phyloP scores from a whole-genome alignment of 1,140 invertebrate genomes.

The Rhyacophila brunnea region DNA sequence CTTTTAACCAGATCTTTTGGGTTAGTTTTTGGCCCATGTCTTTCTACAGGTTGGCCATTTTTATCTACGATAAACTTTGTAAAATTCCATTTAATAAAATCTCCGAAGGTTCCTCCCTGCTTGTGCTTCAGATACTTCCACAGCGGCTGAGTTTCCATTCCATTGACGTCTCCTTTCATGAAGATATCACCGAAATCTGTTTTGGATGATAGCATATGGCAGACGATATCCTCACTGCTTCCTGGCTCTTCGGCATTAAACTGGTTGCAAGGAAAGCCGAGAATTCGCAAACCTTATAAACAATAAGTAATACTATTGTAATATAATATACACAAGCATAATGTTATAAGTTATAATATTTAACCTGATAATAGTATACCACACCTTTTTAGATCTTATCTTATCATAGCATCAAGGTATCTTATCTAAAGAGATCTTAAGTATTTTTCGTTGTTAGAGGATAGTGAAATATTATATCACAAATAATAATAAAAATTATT shows the following conservation, averaged over 20 bases:
- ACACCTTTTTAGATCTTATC: no score
- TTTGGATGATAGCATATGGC: conserved; percentile 68
- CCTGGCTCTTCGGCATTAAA: conserved; percentile 84
- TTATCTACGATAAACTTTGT: conserved; percentile 92
- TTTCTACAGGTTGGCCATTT: conserved; percentile 78
- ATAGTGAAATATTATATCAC: no score
- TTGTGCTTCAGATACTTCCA: conserved; percentile 82
- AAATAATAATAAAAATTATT: no score
- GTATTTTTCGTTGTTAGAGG: no score
- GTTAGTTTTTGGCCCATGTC: conserved; percentile 75
- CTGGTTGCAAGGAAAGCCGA: conserved; percentile 93
- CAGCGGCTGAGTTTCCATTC: conserved; percentile 79
- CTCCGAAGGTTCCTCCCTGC: conserved; percentile 69
- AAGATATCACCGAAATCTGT: conserved; percentile 81
- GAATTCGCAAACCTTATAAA: conserved; percentile 62
- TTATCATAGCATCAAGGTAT: no score
- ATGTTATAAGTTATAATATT: no score
- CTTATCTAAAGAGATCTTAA: no score
- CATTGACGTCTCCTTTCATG: conserved; percentile 84
- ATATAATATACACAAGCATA: background rate
- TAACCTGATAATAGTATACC: no score
- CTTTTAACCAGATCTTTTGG: conserved; percentile 62
- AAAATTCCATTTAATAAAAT: conserved; percentile 96
- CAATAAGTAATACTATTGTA: background rate
- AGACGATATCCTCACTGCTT: conserved; percentile 67